Base-by-base conservation (phyloP, 2,113 vertebrate species). In the Cyphomyrus plagiostoma region DNA sequence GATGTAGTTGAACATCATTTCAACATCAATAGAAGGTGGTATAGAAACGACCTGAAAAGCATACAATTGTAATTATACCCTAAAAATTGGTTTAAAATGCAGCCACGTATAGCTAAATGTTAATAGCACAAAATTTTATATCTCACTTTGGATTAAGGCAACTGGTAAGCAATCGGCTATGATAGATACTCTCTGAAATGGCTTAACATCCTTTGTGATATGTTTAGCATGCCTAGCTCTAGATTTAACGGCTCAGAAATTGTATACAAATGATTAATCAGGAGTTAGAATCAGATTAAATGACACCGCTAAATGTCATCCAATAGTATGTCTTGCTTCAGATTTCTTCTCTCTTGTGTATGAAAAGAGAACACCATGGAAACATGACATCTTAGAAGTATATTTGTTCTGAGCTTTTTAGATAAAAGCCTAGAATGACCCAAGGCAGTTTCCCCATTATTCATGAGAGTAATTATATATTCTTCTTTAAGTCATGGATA, bases 341-440 rank as follows among this genome's bases (percentile, higher is more conserved):
- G 88, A 48, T 92, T 95, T 94, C 92, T 93, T 94, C 92, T 88
- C 11, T 4, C 56, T 94, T 93, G 94, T 93, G 93, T 92, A 93
- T 95, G 92, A 93, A 94, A 94, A 91, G 89, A 77, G 89, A 94
- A 94, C 56, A 84, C 90, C 93, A 83, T 89, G 92, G 92, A 93
- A 94, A 92, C 88, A 46, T 91, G 93, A 93, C 92, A 93, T 91
- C 89, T 91, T 91, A 89, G 91, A 91, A 90, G 91, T 56, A 89
- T 77, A 77, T 90, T 92, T 91, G 93, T 88, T 80, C 70, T 89
- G 86, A 91, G 88, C 90, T 91, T 92, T 92, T 92, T 90, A 90
- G 89, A 80, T 4, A 86, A 90, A 88, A 91, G 89, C 91, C 91
- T 90, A 87, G 45, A 56, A 42, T 91, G 2, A 90, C 93, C 92